phyloP scores from a whole-genome alignment of 2,888 invertebrate species.

The Stomorhina lunata region DNA sequence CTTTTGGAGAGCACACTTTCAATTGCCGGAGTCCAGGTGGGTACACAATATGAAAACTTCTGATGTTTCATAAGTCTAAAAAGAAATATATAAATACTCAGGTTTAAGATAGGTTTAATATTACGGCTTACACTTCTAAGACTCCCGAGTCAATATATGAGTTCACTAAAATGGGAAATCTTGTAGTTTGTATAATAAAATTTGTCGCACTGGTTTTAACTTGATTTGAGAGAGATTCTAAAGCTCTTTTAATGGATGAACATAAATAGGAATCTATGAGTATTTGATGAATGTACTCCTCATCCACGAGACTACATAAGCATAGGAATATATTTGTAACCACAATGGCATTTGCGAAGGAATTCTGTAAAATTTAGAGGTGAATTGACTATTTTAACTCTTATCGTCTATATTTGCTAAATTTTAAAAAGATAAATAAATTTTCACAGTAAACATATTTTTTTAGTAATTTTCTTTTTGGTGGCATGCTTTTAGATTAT shows the following conservation, averaged over 20 bases:
- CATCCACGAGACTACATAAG: slow-evolving; percentile 73
- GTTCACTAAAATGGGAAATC: slow-evolving; percentile 71
- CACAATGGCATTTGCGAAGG: slow-evolving; percentile 70
- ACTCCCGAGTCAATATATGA: slow-evolving; percentile 74
- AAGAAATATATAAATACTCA: neutral
- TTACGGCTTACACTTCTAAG: slow-evolving; percentile 74
- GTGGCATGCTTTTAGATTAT: too few relatives aligned
- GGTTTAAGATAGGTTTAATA: too few relatives aligned
- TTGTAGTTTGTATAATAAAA: slow-evolving; percentile 76
- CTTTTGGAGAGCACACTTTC: slow-evolving; percentile 83
- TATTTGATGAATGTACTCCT: slow-evolving; percentile 67
- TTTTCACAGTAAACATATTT: too few relatives aligned
- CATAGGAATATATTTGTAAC: slow-evolving; percentile 75
- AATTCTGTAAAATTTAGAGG: slow-evolving; percentile 52
- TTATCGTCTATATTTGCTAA: too few relatives aligned
- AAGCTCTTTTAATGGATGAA: slow-evolving; percentile 72
- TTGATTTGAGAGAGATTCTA: slow-evolving; percentile 73
- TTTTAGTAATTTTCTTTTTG: too few relatives aligned
- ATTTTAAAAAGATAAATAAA: too few relatives aligned
- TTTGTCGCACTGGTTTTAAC: slow-evolving; percentile 76
- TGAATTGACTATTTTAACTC: too few relatives aligned
- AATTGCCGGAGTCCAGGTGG: slow-evolving; percentile 83
- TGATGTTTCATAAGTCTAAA: slow-evolving; percentile 72
- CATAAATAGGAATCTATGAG: slow-evolving; percentile 69
- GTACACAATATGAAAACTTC: slow-evolving; percentile 78